A percentile compares a stretch with the other conserved stretches of the same genome.
Conservation (phyloP, 2,797 vertebrate genomes). For the Cynodonichthys magdalenae region DNA sequence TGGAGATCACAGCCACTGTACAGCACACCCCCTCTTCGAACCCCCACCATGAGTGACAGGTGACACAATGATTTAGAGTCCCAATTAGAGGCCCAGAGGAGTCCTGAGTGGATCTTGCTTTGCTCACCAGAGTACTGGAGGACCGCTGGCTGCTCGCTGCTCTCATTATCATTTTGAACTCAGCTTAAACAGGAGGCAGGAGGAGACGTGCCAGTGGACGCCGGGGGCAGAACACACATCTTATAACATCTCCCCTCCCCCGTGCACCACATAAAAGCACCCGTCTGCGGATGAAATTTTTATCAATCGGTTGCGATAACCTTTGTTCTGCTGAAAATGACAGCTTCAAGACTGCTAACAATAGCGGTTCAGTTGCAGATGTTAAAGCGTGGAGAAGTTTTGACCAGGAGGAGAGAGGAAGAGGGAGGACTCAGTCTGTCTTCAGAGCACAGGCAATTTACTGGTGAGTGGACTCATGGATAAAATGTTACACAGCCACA, state of each 20-base stretch:
- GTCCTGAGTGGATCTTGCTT: conserved; percentile 69
- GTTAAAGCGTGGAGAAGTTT: conserved; percentile 54
- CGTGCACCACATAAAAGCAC: conserved; percentile 74
- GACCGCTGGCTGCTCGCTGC: conserved; percentile 78
- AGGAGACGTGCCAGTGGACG: conserved; percentile 76
- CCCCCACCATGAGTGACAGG: conserved; percentile 74
- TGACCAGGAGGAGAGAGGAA: not conserved
- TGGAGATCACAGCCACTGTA: conserved; percentile 65
- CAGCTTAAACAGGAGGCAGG: conserved; percentile 83
- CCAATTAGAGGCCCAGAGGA: conserved; percentile 82
- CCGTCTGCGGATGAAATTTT: conserved; percentile 81
- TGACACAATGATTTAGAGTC: conserved; percentile 86
- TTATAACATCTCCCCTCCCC: conserved; percentile 71
- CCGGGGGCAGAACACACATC: conserved; percentile 79
- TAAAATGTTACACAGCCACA: conserved; percentile 71
- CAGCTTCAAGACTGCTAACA: conserved; percentile 82
- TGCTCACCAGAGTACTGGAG: conserved; percentile 73
- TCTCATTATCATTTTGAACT: conserved; percentile 93
- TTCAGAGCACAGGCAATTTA: conserved; percentile 74
- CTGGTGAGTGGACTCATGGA: conserved; percentile 74
- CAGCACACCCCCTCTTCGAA: conserved; percentile 38
- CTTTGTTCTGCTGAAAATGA: conserved; percentile 83
- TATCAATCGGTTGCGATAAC: conserved; percentile 82
- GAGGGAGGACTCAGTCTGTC: conserved; percentile 31
- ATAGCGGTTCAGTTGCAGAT: conserved; percentile 76